phyloP scores from a whole-genome alignment of 2,797 vertebrate species.

The Loriculus beryllinus region DNA sequence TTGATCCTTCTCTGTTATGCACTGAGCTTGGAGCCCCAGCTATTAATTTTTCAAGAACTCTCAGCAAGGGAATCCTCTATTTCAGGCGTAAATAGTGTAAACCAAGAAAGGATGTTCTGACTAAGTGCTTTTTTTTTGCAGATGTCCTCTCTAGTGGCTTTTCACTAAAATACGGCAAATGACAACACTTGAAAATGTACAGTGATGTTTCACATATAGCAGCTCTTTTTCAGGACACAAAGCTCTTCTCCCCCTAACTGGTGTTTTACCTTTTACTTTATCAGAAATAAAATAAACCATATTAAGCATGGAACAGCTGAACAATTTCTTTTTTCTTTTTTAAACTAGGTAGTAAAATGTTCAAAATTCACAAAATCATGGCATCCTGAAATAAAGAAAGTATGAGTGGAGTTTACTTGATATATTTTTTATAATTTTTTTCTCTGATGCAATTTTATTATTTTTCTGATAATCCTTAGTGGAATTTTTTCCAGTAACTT shows the following conservation, averaged over 20 bases:
- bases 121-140: background rate
- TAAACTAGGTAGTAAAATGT: background rate
- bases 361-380: background rate
- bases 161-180: background rate
- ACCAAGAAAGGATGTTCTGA: background rate
- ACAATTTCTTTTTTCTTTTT: background rate
- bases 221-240: background rate
- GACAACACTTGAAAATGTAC: background rate
- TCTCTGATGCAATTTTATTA: background rate
- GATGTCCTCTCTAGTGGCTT: background rate
- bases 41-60: background rate
- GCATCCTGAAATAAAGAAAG: background rate
- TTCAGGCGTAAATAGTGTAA: background rate
- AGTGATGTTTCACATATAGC: background rate
- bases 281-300: background rate
- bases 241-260: accelerated
- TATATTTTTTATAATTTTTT: background rate
- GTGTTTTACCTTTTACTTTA: background rate
- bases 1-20: background rate
- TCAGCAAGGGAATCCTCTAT: background rate
- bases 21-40: background rate
- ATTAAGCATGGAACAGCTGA: background rate
- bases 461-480: background rate
- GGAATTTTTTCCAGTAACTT: background rate
- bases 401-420: background rate